Evolutionary conservation across 2,113 vertebrate genomes (phyloP), one percentile per base, ranked within the genome.

Genomic region (Oophaga pumilio): DNA sequence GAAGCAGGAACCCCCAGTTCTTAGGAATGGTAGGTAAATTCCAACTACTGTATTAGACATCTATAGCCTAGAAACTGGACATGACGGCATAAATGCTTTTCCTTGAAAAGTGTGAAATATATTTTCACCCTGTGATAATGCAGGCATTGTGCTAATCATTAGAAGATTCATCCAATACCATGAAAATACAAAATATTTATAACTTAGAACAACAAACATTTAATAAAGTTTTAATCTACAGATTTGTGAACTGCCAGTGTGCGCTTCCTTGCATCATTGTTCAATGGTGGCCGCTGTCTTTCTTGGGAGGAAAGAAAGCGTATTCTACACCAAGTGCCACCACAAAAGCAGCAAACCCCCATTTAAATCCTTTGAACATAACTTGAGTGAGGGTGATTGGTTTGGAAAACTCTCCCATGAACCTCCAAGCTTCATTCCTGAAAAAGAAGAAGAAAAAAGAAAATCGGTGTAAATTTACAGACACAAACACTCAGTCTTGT

Each of bases 381-480:
- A 96, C 91, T 0, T 96, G 92, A 20, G 89, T 64, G 68, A 99
- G 7, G 57, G 95, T 95, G 86, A 93, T 89, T 28, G 96, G 93
- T 62, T 93, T 93, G 76, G 94, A 89, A 87, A 95, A 99, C 77
- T 91, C 93, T 60, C 97, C 97, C 18, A 91, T 92, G 2, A 91
- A 99, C 88, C 97, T 94, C 98, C 98, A 99, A 0, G 93, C 97
- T 93, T 99, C 98, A 60, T 99, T 99, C 84, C 98, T 99, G 91
- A 87, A 91, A 49, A 62, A 18, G 8, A 64, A 14, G 53, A 24
- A 10, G 76, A 18, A 43, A 17, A 33, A 4, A 18, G 33, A 24
- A 1, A 68, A 82, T 43, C 2, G 0, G 14, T 3, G 11, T 6
- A 68, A 5, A 24, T 68, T 26, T 68, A 62, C 22, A 22, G 5